Percentiles rank a stretch among this genome's conserved stretches.
Conservation (phyloP, 2,113 vertebrate genomes). For the Sminthopsis crassicaudata region DNA sequence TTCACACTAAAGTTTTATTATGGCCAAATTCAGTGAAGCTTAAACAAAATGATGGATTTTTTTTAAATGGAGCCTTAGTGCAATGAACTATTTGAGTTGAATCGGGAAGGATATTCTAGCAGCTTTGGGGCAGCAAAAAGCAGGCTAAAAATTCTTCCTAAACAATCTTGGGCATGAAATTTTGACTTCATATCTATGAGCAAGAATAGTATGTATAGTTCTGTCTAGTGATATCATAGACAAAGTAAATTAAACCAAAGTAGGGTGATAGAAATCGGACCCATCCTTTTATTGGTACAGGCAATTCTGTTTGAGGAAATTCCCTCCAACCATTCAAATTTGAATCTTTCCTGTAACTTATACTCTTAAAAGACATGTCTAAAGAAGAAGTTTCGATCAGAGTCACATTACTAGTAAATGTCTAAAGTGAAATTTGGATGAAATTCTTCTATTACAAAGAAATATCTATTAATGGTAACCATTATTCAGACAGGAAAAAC, state of each 20-base stretch:
- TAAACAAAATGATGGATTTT: slow-evolving; percentile 71
- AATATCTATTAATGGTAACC: slow-evolving; percentile 52
- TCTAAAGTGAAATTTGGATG: slow-evolving; percentile 28
- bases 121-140: slow-evolving; percentile 52
- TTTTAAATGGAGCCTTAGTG: slow-evolving; percentile 70
- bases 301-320: background rate
- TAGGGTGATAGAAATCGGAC: background rate
- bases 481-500: slow-evolving; percentile 53
- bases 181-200: slow-evolving; percentile 16
- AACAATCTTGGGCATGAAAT: slow-evolving; percentile 18
- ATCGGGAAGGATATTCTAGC: slow-evolving; percentile 56
- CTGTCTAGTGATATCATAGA: slow-evolving; percentile 12
- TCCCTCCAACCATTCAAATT: background rate
- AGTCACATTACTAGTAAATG: background rate
- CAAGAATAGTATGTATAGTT: background rate
- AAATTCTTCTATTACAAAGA: slow-evolving; percentile 44
- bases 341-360: background rate
- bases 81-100: slow-evolving; percentile 57
- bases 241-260: background rate
- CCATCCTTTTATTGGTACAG: background rate
- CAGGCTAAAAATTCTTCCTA: slow-evolving; percentile 27
- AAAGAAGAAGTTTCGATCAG: background rate
- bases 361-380: background rate
- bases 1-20: slow-evolving; percentile 77
- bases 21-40: slow-evolving; percentile 74